Conservation (phyloP, 2,797 vertebrate species). For the Oophaga sylvatica region DNA sequence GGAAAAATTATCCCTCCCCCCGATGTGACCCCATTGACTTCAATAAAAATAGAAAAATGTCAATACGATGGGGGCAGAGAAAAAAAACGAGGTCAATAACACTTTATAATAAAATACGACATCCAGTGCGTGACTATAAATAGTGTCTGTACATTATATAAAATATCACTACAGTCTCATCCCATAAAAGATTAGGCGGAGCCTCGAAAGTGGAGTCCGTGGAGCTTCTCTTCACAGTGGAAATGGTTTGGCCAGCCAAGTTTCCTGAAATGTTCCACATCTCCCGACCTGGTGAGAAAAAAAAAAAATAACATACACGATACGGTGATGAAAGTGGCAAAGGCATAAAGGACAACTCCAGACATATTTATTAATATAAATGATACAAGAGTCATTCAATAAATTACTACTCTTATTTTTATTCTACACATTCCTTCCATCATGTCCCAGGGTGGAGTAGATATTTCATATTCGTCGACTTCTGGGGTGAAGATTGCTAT, state of each 20-base stretch:
- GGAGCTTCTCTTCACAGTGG: too few species aligned
- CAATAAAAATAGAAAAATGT: background rate
- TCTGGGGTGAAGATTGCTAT: too few species aligned
- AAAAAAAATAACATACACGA: background rate
- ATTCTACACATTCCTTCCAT: too few species aligned
- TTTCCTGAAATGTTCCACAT: background rate
- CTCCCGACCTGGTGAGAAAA: background rate
- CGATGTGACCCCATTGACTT: background rate
- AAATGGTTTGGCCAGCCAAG: background rate
- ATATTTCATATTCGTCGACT: too few species aligned
- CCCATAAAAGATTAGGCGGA: background rate
- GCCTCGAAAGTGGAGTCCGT: background rate
- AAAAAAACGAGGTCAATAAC: background rate
- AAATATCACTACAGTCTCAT: background rate
- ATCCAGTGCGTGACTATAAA: slow-evolving; percentile 31
- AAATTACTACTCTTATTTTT: too few species aligned
- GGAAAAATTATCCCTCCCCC: background rate
- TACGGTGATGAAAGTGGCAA: background rate
- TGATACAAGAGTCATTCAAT: too few species aligned
- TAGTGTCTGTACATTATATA: slow-evolving; percentile 40
- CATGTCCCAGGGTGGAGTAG: too few species aligned
- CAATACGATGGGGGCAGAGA: background rate
- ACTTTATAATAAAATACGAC: background rate
- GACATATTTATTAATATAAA: background rate
- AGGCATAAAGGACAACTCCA: background rate